Conservation (phyloP, 2,797 vertebrate species). For the Tamandua tetradactyla region DNA sequence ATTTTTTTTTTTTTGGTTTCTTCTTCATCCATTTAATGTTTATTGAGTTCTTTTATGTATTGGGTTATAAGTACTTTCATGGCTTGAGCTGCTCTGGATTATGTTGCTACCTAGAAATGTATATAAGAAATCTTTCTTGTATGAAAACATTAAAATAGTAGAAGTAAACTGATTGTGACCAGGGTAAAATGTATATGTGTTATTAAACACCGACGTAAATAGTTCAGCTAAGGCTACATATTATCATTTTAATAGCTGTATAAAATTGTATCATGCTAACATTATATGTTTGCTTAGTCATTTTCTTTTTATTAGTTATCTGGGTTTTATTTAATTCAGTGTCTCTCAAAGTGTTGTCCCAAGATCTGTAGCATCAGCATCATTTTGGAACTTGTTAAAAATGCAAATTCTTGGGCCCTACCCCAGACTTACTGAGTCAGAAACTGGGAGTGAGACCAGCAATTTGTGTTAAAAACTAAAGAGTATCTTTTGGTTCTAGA, state of each 20-base stretch:
- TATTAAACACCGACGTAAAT: conserved; percentile 33
- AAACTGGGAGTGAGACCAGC: not conserved
- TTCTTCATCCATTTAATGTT: conserved; percentile 39
- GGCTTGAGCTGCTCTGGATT: conserved; percentile 33
- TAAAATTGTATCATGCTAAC: conserved; percentile 5
- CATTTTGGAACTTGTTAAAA: conserved; percentile 31
- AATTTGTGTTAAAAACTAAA: conserved; percentile 11
- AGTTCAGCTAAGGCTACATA: not conserved
- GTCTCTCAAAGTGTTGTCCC: not conserved
- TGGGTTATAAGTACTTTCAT: not conserved
- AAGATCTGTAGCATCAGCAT: not conserved
- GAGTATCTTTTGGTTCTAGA: conserved; percentile 33
- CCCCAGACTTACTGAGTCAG: not conserved
- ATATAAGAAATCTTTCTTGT: conserved; percentile 17
- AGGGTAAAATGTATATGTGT: not conserved
- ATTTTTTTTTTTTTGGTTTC: conserved; percentile 8
- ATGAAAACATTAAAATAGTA: conserved; percentile 40
- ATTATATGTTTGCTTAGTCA: conserved; percentile 24
- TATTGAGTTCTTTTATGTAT: conserved; percentile 30
- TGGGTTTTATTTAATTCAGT: conserved; percentile 2
- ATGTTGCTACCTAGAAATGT: conserved; percentile 17
- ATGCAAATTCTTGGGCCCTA: not conserved
- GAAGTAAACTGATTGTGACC: not conserved
- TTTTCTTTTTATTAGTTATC: conserved; percentile 36
- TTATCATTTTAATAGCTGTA: conserved; percentile 40